Base-by-base conservation (phyloP, 2,113 vertebrate genomes). In the Lynx canadensis region DNA sequence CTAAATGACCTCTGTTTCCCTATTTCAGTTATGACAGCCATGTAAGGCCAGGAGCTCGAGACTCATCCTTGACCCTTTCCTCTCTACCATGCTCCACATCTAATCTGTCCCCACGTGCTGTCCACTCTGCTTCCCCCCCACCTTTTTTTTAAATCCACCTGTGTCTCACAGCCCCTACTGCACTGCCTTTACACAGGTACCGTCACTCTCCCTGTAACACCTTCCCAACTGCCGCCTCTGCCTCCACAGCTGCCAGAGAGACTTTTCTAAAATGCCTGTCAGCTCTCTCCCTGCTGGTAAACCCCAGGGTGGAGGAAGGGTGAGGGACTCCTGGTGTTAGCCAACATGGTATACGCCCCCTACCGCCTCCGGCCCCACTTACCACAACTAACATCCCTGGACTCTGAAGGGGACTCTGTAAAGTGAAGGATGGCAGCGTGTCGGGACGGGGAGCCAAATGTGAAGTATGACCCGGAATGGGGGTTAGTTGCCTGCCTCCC, bases 341-440 rank as follows among this genome's bases (percentile, higher is more conserved):
- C 38, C 60, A 71, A 15, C n/a, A 76, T 7, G 52, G 29, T 60
- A 11, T 0, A 25, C 65, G 4, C 50, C 65, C 16, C 12, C 10
- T 0, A 3, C 10, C 31, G 65, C 48, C 29, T 27, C 88, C n/a
- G 36, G 45, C 74, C 3, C 14, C 13, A 19, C 14, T 14, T 21
- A 21, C 11, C 55, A 21, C 31, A 71, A 52, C 57, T 10, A 45
- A 33, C 6, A 3, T 11, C 63, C 7, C 14, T 16, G 41, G 52
- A 50, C 6, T 19, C 69, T 0, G 38, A 38, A 52, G 23, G 36
- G 31, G 71, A 52, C 11, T 74, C 60, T 29, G 73, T 41, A 29
- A 48, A 7, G 31, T n/a, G 38, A 25, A 6, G 9, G 2, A 13
- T 0, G 15, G 48, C 45, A 63, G 31, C 13, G 52, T 7, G 29